phyloP scores from a whole-genome alignment of 2,113 vertebrate species.

The Heterotilapia buettikoferi region DNA sequence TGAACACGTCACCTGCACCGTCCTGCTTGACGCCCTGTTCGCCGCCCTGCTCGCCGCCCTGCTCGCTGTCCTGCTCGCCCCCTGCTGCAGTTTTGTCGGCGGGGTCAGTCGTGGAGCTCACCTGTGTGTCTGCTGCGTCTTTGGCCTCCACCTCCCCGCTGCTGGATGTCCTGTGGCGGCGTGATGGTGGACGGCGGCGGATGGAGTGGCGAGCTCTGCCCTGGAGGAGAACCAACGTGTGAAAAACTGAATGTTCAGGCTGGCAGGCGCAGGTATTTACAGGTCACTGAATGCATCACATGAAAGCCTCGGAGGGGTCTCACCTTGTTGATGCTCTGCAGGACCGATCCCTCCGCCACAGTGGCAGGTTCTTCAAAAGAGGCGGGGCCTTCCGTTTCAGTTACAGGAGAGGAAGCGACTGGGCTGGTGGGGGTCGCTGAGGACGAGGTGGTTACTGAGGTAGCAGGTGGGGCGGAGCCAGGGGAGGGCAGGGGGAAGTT shows the following conservation, averaged over 20 bases:
- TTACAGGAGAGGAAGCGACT: neutral
- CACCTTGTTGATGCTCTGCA: constrained; percentile 68
- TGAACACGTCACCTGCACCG: neutral
- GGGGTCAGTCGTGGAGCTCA: neutral
- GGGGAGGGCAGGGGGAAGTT: constrained; percentile 19
- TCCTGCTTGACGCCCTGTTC: neutral
- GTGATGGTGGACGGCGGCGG: constrained; percentile 67
- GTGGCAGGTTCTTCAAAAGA: constrained; percentile 63
- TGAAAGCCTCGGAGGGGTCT: neutral
- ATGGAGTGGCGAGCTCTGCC: constrained; percentile 64
- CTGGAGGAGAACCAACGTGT: constrained; percentile 26
- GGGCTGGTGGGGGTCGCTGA: neutral
- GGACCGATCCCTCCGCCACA: constrained; percentile 30
- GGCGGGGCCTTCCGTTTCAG: constrained; percentile 46
- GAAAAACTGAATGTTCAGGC: neutral
- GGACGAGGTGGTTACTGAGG: neutral
- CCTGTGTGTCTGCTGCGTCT: neutral
- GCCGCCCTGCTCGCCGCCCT: neutral
- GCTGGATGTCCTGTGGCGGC: constrained; percentile 59
- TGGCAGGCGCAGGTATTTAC: neutral
- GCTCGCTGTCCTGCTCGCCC: neutral
- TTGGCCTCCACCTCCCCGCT: constrained; percentile 27
- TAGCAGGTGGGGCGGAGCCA: neutral
- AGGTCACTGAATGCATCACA: neutral
- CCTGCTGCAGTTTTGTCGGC: neutral